These are phyloP conservation scores for Galerucella calmariensis DNA, from an alignment of 2,888 invertebrate genomes.

Conservation along the genomic window DNA sequence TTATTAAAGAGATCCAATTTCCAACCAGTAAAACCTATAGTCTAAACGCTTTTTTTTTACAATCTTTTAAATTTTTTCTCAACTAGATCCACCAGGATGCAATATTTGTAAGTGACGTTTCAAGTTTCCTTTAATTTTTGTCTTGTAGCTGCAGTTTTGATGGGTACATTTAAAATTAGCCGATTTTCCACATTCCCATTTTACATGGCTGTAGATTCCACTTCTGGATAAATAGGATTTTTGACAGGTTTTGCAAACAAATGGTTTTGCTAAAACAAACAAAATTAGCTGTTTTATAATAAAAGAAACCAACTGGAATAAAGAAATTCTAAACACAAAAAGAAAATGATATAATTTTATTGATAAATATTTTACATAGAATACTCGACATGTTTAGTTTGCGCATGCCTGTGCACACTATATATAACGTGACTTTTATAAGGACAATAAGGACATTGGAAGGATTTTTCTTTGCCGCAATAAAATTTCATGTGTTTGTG, in stretches of 20 bases:
- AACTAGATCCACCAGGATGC: not conserved
- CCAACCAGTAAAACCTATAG: too few relatives aligned
- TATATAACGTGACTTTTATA: slow-evolving; percentile 11
- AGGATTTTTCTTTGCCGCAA: slow-evolving; percentile 53
- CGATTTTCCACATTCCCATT: slow-evolving; percentile 52
- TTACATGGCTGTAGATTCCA: slow-evolving; percentile 51
- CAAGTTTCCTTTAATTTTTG: slow-evolving; percentile 33
- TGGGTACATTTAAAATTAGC: slow-evolving; percentile 48
- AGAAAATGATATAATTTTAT: not conserved
- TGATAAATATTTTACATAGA: too few relatives aligned
- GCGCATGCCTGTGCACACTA: too few relatives aligned
- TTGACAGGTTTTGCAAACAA: slow-evolving; percentile 46
- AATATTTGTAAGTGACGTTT: slow-evolving; percentile 22
- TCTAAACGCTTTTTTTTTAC: too few relatives aligned
- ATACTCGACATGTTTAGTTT: too few relatives aligned
- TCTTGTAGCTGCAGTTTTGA: slow-evolving; percentile 24
- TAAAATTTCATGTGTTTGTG: slow-evolving; percentile 53
- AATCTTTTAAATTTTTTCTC: too few relatives aligned
- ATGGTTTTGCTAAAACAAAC: slow-evolving; percentile 10
- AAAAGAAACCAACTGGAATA: not conserved
- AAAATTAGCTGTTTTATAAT: not conserved
- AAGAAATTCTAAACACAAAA: not conserved
- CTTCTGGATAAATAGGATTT: slow-evolving; percentile 50
- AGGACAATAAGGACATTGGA: slow-evolving; percentile 50
- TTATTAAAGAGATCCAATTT: too few relatives aligned